Evolutionary conservation across 2,797 vertebrate genomes (phyloP).

Genomic region (Galaxias olidus): DNA sequence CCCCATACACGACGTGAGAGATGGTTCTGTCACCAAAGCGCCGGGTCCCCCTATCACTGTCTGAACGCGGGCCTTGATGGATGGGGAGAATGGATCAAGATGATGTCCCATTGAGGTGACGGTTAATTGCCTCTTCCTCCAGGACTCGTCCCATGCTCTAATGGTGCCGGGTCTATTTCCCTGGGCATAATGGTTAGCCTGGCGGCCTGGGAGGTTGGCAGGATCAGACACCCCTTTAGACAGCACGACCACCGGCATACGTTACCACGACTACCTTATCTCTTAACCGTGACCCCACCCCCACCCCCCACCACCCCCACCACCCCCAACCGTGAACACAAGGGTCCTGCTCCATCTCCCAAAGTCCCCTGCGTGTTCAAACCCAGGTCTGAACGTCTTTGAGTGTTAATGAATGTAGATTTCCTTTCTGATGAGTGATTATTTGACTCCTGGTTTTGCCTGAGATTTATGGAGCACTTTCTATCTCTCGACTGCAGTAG

Average conservation of each 20-base stretch:
- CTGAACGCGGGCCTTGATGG: constrained; percentile 98
- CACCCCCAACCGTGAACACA: constrained; percentile 33
- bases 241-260: background rate
- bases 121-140: constrained; percentile 88
- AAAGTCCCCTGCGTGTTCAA: constrained; percentile 70
- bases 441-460: constrained; percentile 99
- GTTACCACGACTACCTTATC: background rate
- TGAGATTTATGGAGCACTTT: constrained; percentile 97
- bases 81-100: constrained; percentile 97
- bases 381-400: constrained; percentile 83
- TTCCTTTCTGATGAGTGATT: constrained; percentile 99
- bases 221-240: constrained; percentile 22
- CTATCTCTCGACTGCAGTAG: constrained; percentile 99
- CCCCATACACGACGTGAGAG: constrained; percentile 93
- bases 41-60: constrained; percentile 97
- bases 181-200: constrained; percentile 86
- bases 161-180: constrained; percentile 90
- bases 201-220: constrained; percentile 54
- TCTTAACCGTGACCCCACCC: background rate
- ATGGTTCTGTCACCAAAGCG: constrained; percentile 98
- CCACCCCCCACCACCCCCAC: constrained; percentile 37
- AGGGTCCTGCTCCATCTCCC: constrained; percentile 61
- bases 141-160: constrained; percentile 74
- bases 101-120: constrained; percentile 96
- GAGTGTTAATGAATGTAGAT: constrained; percentile 99